phyloP scores from a whole-genome alignment of 2,888 invertebrate genomes.

The Cenopis cana region DNA sequence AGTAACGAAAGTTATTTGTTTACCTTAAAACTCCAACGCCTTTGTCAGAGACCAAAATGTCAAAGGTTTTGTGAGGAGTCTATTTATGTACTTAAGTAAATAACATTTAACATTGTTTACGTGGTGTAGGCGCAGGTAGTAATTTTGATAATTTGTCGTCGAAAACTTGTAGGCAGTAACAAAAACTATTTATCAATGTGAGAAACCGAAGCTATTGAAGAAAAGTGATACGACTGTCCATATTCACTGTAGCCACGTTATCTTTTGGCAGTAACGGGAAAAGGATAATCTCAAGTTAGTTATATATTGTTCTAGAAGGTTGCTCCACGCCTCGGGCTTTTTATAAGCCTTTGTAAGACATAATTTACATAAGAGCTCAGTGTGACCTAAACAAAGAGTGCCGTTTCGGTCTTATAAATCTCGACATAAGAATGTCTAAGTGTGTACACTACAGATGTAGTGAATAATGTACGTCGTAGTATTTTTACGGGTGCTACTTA shows the following conservation, averaged over 20 bases:
- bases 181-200: background rate
- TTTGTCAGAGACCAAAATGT: too few species aligned
- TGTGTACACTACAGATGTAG: background rate
- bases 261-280: constrained; percentile 11
- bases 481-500: background rate
- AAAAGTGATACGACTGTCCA: background rate
- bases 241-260: background rate
- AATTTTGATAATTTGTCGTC: background rate
- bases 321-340: constrained; percentile 21
- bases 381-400: constrained; percentile 19
- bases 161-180: background rate
- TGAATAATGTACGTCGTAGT: background rate
- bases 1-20: too few species aligned
- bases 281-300: constrained; percentile 30
- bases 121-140: too few species aligned
- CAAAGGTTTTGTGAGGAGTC: too few species aligned
- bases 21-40: too few species aligned
- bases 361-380: constrained; percentile 25
- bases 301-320: constrained; percentile 21
- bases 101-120: too few species aligned
- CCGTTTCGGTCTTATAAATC: background rate
- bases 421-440: constrained; percentile 4
- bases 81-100: too few species aligned
- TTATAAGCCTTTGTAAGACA: constrained; percentile 23
- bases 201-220: too few species aligned